phyloP scores from a whole-genome alignment of 1,140 invertebrate species.

The Drosophila azteca region DNA sequence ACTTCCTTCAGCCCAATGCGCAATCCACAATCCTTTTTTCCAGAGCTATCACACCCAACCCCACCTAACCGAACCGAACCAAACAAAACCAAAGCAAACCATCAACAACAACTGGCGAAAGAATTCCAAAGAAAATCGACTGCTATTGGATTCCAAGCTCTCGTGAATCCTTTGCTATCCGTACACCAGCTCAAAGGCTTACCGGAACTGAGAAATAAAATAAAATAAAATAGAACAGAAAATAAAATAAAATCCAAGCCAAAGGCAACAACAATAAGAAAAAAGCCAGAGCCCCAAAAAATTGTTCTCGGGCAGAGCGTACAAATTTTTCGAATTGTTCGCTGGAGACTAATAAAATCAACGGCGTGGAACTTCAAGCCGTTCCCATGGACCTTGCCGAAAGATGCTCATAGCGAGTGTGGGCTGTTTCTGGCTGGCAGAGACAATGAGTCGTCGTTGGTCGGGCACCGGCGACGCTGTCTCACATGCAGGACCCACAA shows the following conservation, averaged over 20 bases:
- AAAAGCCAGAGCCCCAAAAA: constrained; percentile 33
- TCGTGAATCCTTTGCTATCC: background rate
- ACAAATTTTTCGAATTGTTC: constrained; percentile 83
- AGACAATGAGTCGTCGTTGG: constrained; percentile 69
- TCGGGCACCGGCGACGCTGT: constrained; percentile 35
- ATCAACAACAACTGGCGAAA: constrained; percentile 43
- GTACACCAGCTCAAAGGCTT: constrained; percentile 49
- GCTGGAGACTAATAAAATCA: constrained; percentile 84
- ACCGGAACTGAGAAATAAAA: constrained; percentile 49
- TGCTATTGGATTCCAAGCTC: constrained; percentile 73
- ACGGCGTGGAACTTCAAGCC: constrained; percentile 83
- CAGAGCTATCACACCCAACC: constrained; percentile 15
- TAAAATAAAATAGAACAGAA: constrained; percentile 22
- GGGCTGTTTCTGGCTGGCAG: constrained; percentile 25
- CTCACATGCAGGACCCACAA: constrained; percentile 44
- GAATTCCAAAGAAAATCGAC: constrained; percentile 80
- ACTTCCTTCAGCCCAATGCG: constrained; percentile 22
- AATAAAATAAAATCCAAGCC: constrained; percentile 46
- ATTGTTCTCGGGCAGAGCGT: constrained; percentile 73
- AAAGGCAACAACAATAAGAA: constrained; percentile 35
- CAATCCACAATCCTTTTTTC: constrained; percentile 68
- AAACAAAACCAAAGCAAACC: constrained; percentile 29
- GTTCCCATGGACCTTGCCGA: constrained; percentile 70
- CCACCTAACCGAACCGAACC: constrained; percentile 7
- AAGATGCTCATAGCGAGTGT: background rate